Conservation (phyloP, 2,888 invertebrate genomes). For the Cheilosia scutellata region DNA sequence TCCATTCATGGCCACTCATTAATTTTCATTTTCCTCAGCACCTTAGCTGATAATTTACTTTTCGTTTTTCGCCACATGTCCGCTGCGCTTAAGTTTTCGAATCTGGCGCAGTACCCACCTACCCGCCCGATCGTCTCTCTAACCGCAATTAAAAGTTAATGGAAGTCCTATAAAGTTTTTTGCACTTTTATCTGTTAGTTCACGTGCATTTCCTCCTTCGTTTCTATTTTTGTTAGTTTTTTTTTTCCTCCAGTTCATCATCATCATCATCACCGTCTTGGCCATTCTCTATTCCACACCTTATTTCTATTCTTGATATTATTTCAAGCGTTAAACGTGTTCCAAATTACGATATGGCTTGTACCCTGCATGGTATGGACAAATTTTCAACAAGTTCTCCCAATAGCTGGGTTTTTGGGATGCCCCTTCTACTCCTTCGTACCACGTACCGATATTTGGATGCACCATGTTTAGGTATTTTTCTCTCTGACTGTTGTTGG, state of each 20-base stretch:
- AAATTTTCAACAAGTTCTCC: conserved; percentile 62
- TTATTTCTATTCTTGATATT: conserved; percentile 70
- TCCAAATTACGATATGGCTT: conserved; percentile 72
- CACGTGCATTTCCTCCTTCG: conserved; percentile 46
- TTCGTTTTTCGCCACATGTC: conserved; percentile 22
- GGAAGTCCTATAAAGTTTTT: conserved; percentile 67
- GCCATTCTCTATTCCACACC: conserved; percentile 53
- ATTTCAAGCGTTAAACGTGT: conserved; percentile 77
- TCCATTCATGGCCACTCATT: conserved; percentile 9
- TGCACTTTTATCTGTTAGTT: conserved; percentile 62
- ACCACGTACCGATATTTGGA: conserved; percentile 43
- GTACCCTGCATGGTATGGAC: conserved; percentile 17
- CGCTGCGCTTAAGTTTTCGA: conserved; percentile 19
- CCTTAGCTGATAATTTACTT: conserved; percentile 61
- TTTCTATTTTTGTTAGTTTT: conserved; percentile 6
- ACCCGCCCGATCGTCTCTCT: not conserved
- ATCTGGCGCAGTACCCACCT: not conserved
- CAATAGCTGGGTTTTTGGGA: conserved; percentile 14
- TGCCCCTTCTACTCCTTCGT: not conserved
- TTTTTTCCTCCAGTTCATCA: conserved; percentile 52
- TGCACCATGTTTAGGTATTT: conserved; percentile 30
- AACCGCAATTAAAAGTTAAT: conserved; percentile 77
- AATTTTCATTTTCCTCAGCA: conserved; percentile 58
- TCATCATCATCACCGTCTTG: conserved; percentile 43
- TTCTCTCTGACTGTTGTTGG: not conserved